Base-by-base conservation (phyloP, 2,797 vertebrate species). In the Thalassophryne amazonica region DNA sequence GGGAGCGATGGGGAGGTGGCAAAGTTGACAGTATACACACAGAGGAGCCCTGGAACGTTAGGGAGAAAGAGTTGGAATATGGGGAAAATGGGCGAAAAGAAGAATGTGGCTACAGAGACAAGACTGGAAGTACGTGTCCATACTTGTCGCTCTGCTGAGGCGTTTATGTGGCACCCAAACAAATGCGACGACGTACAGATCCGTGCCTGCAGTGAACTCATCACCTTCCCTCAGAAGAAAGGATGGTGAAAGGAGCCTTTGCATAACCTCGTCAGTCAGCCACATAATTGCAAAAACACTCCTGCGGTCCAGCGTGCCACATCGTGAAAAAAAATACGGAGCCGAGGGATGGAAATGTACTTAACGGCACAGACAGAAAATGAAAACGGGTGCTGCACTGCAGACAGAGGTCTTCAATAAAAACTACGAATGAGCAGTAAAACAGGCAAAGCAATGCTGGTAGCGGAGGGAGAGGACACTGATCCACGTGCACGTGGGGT, bases 241-340 rank as follows among this genome's bases (percentile, higher is more conserved):
- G 13, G 45, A 47, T 15, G 16, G 57, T 14, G 67, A 69, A 54
- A 75, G 65, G 61, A 76, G 42, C 60, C 72, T 61, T 81, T 17
- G 23, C 43, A 40, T 69, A 65, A 78, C 81, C 75, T 69, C 33
- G 43, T 63, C 69, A 38, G 64, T 78, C 72, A 28, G 38, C 13
- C 60, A 63, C 68, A 75, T 81, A 60, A 86, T 80, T 83, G 60
- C 55, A 83, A 86, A 83, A 87, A 85, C 81, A 86, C 45, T 42
- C 63, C 66, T 54, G 49, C 51, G 45, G 69, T 76, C 52, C 60
- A 58, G 52, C 35, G 25, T 65, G 67, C 59, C 57, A 78, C 76
- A 69, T 65, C 39, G 52, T 32, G 36, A 51, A 60, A 67, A 59
- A 60, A 70, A 62, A 54, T 57, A 47, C 31, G 10, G 22, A 53